phyloP scores from a whole-genome alignment of 2,797 vertebrate genomes.

The Labeo calbasu region DNA sequence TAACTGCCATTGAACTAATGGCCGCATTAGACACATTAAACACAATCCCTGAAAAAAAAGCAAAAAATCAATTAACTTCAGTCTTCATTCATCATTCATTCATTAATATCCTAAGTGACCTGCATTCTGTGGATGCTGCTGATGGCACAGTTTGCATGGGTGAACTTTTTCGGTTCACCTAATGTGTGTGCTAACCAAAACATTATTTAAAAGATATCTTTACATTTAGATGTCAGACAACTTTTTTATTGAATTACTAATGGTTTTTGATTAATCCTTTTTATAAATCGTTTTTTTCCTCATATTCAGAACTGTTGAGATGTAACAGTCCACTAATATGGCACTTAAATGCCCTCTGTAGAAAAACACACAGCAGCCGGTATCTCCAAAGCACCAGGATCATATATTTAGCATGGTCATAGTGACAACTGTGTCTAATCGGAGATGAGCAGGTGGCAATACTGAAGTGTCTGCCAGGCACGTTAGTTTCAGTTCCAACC shows the following conservation, averaged over 20 bases:
- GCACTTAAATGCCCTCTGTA: not conserved
- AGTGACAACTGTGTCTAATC: slow-evolving; percentile 40
- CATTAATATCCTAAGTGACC: slow-evolving; percentile 27
- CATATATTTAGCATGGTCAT: slow-evolving; percentile 33
- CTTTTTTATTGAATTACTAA: not conserved
- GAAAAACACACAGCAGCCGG: slow-evolving; percentile 1
- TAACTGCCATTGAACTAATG: slow-evolving; percentile 22
- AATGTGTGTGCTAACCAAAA: not conserved
- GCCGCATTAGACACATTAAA: slow-evolving; percentile 37
- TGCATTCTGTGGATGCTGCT: not conserved
- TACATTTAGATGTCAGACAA: not conserved
- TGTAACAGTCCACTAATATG: not conserved
- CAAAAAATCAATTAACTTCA: slow-evolving; percentile 30
- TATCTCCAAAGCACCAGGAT: slow-evolving; percentile 10
- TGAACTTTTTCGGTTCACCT: not conserved
- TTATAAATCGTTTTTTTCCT: not conserved
- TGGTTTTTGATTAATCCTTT: not conserved
- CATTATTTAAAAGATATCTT: not conserved
- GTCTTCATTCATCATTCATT: slow-evolving; percentile 5
- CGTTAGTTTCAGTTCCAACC: slow-evolving; percentile 17
- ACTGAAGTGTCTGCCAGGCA: not conserved
- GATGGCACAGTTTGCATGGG: not conserved
- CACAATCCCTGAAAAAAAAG: slow-evolving; percentile 12
- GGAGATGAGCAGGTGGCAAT: slow-evolving; percentile 31
- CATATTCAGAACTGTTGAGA: not conserved